These are phyloP conservation scores for Teleiodes luculella DNA, from an alignment of 2,888 invertebrate species.

Conservation along the genomic window DNA sequence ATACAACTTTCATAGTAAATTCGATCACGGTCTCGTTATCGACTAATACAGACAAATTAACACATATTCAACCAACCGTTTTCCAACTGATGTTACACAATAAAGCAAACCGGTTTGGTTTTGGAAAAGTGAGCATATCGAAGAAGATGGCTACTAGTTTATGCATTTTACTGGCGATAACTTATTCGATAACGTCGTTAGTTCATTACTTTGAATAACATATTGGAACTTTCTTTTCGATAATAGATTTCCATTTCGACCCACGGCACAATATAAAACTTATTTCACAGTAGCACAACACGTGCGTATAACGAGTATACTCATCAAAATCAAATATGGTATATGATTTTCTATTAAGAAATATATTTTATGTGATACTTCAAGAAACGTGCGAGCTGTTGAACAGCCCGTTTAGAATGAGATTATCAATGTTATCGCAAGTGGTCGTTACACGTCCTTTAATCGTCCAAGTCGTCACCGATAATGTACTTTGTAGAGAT, in stretches of 20 bases:
- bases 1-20: conserved; percentile 55
- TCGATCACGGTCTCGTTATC: conserved; percentile 50
- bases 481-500: conserved; percentile 47
- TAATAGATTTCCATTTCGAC: not conserved
- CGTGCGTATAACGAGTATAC: too few species aligned
- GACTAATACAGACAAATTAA: conserved; percentile 52
- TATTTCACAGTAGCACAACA: too few species aligned
- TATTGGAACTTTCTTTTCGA: not conserved
- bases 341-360: not conserved
- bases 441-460: conserved; percentile 70
- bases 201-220: conserved; percentile 12
- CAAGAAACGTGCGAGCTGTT: conserved; percentile 56
- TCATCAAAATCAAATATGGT: too few species aligned
- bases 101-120: conserved; percentile 24
- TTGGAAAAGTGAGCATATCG: conserved; percentile 25
- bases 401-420: conserved; percentile 60
- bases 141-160: conserved; percentile 26
- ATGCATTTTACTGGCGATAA: conserved; percentile 33
- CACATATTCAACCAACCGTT: conserved; percentile 37
- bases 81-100: conserved; percentile 30
- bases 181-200: conserved; percentile 26
- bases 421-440: conserved; percentile 73
- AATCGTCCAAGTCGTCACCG: conserved; percentile 69
- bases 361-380: conserved; percentile 36
- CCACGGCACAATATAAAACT: too few species aligned